phyloP scores from a whole-genome alignment of 2,113 vertebrate species.

The Megaceryle maxima region DNA sequence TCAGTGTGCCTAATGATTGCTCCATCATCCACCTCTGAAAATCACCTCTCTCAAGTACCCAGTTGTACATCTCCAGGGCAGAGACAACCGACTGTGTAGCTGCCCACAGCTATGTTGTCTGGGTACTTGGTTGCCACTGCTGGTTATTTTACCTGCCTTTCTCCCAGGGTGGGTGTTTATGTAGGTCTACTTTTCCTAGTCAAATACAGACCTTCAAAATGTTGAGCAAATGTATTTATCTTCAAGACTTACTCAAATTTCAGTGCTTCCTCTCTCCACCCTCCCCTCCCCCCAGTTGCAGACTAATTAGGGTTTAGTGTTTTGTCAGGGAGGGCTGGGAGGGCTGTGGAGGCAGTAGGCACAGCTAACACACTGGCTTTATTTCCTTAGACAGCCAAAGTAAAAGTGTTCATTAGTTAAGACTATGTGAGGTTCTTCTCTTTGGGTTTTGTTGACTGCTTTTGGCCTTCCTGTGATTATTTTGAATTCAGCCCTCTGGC shows the following conservation, averaged over 20 bases:
- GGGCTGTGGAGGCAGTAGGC: background rate
- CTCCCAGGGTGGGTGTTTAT: background rate
- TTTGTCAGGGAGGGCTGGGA: background rate
- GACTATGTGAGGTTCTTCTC: background rate
- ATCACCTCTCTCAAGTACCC: background rate
- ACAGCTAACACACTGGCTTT: background rate
- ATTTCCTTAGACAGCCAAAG: background rate
- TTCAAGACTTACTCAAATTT: background rate
- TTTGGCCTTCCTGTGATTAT: background rate
- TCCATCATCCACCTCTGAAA: background rate
- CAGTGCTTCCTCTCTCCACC: no score
- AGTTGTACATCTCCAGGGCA: background rate
- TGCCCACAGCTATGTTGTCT: background rate
- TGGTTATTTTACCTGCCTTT: background rate
- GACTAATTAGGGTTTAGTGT: background rate
- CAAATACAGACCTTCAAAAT: background rate
- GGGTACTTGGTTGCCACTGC: background rate
- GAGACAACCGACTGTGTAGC: fast-evolving
- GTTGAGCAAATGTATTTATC: background rate
- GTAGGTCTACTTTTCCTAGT: background rate
- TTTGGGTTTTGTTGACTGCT: background rate
- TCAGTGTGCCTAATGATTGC: background rate
- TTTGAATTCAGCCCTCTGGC: background rate
- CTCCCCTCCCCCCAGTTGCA: fast-evolving
- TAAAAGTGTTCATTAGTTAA: background rate